These are phyloP conservation scores for Danionella dracula DNA, from an alignment of 2,797 vertebrate genomes.

Conservation along the genomic window DNA sequence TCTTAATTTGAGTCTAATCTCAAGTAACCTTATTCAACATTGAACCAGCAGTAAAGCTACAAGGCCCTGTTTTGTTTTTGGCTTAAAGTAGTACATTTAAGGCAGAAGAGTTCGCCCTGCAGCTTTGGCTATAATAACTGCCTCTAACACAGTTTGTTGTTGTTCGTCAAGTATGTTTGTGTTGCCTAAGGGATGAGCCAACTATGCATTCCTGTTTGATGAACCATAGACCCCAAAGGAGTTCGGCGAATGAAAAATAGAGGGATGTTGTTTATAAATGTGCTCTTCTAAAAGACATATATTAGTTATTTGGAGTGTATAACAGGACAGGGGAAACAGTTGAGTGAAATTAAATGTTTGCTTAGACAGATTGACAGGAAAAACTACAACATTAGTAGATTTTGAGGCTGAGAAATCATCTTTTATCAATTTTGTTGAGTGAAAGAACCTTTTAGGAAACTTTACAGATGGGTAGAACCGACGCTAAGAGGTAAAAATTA, in stretches of 20 bases:
- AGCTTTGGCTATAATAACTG: neutral
- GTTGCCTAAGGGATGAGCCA: neutral
- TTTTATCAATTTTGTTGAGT: neutral
- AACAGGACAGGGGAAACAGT: neutral
- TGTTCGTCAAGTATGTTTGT: neutral
- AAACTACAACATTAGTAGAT: neutral
- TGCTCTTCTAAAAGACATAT: neutral
- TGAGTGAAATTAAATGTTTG: conserved; percentile 1
- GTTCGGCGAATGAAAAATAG: neutral
- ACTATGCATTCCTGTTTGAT: conserved; percentile 10
- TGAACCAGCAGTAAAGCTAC: neutral
- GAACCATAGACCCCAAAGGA: neutral
- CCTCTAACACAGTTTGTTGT: neutral
- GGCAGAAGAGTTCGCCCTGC: neutral
- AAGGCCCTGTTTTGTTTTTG: neutral
- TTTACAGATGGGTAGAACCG: too few species aligned
- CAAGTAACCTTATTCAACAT: neutral
- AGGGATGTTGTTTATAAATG: neutral
- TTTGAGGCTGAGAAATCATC: neutral
- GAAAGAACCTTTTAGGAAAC: too few species aligned
- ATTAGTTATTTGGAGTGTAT: neutral
- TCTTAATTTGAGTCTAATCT: neutral
- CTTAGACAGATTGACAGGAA: too few species aligned
- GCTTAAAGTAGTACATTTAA: neutral
- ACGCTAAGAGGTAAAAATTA: too few species aligned